These are phyloP conservation scores for Ophioninae sp. DNA, from an alignment of 2,888 invertebrate genomes.

Conservation along the genomic window DNA sequence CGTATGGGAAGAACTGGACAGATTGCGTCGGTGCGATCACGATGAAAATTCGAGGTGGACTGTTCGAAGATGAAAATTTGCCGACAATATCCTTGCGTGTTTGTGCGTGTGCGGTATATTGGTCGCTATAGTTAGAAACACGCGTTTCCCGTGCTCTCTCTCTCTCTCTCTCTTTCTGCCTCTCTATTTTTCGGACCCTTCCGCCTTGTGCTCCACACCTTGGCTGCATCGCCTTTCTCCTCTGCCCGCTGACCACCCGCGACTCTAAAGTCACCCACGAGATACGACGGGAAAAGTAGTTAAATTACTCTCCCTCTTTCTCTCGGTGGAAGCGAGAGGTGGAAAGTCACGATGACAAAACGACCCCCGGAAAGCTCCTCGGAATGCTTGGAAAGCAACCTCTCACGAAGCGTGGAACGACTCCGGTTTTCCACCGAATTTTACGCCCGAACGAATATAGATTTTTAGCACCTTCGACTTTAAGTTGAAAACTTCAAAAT, in stretches of 20 bases:
- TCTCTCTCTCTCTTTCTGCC: constrained; percentile 16
- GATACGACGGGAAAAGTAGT: constrained; percentile 5
- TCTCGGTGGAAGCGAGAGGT: not conserved
- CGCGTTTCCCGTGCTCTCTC: constrained; percentile 60
- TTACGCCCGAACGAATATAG: constrained; percentile 49
- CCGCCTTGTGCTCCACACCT: constrained; percentile 14
- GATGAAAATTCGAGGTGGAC: constrained; percentile 77
- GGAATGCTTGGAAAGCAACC: constrained; percentile 7
- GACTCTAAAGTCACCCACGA: not conserved
- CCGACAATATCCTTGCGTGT: constrained; percentile 77
- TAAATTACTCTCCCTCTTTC: not conserved
- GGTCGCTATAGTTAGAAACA: constrained; percentile 79
- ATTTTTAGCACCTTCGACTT: constrained; percentile 34
- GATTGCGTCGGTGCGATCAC: constrained; percentile 73
- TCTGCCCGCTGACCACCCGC: not conserved
- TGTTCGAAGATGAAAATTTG: constrained; percentile 77
- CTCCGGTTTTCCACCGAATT: not conserved
- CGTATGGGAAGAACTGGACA: constrained; percentile 20
- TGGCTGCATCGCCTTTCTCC: not conserved
- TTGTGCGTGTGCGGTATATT: constrained; percentile 55
- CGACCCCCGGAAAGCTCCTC: constrained; percentile 4
- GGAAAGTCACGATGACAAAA: constrained; percentile 20
- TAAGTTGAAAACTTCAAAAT: not conserved
- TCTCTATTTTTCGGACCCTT: constrained; percentile 23
- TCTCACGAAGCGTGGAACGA: constrained; percentile 8